Percentiles rank a stretch among this genome's conserved stretches.
These are phyloP conservation scores for Bombus cullumanus DNA, from an alignment of 1,140 invertebrate genomes.

Conservation along the genomic window DNA sequence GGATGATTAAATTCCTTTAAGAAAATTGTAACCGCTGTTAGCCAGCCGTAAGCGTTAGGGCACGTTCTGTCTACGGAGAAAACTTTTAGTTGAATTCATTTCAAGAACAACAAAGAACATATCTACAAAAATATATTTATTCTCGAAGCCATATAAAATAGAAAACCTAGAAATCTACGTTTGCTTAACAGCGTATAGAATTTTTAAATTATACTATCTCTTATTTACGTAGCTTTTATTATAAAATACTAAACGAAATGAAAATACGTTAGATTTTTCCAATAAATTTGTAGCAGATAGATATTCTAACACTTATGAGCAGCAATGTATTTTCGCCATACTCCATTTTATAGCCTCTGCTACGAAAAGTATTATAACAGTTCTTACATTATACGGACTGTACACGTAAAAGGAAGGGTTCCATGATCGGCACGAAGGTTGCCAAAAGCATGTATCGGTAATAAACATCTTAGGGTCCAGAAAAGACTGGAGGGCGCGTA, in stretches of 20 bases:
- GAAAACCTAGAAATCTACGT: no score
- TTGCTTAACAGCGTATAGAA: no score
- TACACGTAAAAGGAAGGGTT: not conserved
- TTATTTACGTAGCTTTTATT: no score
- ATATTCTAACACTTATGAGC: no score
- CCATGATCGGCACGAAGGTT: conserved; percentile 18
- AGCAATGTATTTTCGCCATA: not conserved
- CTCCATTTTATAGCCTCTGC: not conserved
- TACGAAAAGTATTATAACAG: not conserved
- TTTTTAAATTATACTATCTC: no score
- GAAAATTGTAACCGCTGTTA: not conserved
- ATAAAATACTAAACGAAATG: not conserved
- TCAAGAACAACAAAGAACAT: no score
- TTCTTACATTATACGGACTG: not conserved
- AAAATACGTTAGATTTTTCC: not conserved
- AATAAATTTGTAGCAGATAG: not conserved
- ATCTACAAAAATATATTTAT: no score
- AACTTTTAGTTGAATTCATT: no score
- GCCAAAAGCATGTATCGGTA: conserved; percentile 34
- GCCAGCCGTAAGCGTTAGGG: not conserved
- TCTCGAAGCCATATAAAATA: no score
- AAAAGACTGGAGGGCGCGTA: conserved; percentile 28
- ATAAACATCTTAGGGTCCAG: conserved; percentile 31
- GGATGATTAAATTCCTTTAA: not conserved
- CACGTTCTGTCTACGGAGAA: no score